Conservation (phyloP, 2,113 vertebrate species). For the Thunnus thynnus region DNA sequence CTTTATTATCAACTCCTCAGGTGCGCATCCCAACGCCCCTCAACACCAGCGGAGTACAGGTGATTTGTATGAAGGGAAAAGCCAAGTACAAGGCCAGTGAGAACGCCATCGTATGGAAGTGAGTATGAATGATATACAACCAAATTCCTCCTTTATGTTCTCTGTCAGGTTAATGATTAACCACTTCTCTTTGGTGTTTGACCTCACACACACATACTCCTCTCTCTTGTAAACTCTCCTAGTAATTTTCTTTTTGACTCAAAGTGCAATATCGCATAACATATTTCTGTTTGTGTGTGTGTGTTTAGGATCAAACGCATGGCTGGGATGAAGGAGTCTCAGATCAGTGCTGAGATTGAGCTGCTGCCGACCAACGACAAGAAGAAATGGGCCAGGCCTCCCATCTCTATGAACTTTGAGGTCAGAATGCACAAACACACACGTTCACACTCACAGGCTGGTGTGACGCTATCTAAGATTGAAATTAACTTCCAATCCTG, state of each 20-base stretch:
- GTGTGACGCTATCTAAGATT: too few relatives aligned
- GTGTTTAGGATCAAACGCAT: constrained; percentile 95
- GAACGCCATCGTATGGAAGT: constrained; percentile 99
- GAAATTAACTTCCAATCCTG: too few relatives aligned
- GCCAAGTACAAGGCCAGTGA: constrained; percentile 99
- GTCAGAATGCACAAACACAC: constrained; percentile 69
- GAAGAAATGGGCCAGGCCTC: constrained; percentile 99
- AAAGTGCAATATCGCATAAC: neutral
- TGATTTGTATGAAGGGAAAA: constrained; percentile 99
- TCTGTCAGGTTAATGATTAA: constrained; percentile 23
- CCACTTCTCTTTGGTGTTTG: constrained; percentile 11
- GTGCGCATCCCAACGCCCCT: constrained; percentile 98
- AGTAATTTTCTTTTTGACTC: neutral
- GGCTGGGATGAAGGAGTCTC: constrained; percentile 99
- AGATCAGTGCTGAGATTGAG: constrained; percentile 99
- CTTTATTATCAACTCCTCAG: constrained; percentile 71
- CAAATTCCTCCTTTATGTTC: neutral
- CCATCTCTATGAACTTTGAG: constrained; percentile 99
- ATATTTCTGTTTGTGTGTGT: constrained; percentile 6
- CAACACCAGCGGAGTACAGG: constrained; percentile 98
- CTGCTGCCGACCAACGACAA: constrained; percentile 99
- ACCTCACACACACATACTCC: neutral
- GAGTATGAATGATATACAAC: constrained; percentile 70
- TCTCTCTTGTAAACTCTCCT: neutral
- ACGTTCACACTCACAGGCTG: too few relatives aligned